Percentiles rank a stretch among this genome's conserved stretches.
These are phyloP conservation scores for Smittia sp. DNA, from an alignment of 2,888 invertebrate genomes.

Conservation along the genomic window DNA sequence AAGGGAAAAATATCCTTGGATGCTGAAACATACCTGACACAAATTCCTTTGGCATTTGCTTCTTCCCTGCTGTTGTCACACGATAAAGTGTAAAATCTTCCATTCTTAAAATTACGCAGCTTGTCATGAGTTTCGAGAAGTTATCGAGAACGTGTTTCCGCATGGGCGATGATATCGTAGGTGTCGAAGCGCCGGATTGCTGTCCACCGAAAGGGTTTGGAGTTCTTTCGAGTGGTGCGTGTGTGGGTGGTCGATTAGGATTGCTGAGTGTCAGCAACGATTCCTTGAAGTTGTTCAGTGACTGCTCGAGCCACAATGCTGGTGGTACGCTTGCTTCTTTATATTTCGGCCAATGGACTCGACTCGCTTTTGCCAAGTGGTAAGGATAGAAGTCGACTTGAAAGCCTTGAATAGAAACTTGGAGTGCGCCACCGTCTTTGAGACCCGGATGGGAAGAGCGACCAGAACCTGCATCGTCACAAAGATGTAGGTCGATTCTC, in stretches of 20 bases:
- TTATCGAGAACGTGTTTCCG: slow-evolving; percentile 69
- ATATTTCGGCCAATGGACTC: slow-evolving; percentile 86
- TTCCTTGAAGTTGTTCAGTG: slow-evolving; percentile 74
- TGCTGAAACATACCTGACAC: slow-evolving; percentile 59
- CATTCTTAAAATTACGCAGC: slow-evolving; percentile 83
- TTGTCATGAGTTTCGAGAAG: slow-evolving; percentile 84
- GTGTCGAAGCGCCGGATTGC: slow-evolving; percentile 31
- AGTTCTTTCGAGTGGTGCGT: slow-evolving; percentile 51
- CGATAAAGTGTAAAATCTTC: slow-evolving; percentile 88
- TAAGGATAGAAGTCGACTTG: slow-evolving; percentile 95
- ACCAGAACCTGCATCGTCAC: slow-evolving; percentile 89
- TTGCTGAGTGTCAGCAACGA: slow-evolving; percentile 73
- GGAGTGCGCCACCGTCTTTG: slow-evolving; percentile 87
- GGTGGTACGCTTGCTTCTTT: slow-evolving; percentile 76
- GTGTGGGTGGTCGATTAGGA: slow-evolving; percentile 55
- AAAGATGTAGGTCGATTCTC: slow-evolving; percentile 91
- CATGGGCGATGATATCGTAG: slow-evolving; percentile 56
- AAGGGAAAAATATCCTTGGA: neutral
- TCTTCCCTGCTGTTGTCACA: slow-evolving; percentile 73
- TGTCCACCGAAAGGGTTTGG: slow-evolving; percentile 43
- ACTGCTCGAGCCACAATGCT: slow-evolving; percentile 82
- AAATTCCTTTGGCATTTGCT: slow-evolving; percentile 76
- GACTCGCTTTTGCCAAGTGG: slow-evolving; percentile 83
- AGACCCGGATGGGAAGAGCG: slow-evolving; percentile 80
- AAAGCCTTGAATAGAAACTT: slow-evolving; percentile 82